These are phyloP conservation scores for Daubentonia madagascariensis DNA, from an alignment of 2,113 vertebrate species.

Conservation along the genomic window DNA sequence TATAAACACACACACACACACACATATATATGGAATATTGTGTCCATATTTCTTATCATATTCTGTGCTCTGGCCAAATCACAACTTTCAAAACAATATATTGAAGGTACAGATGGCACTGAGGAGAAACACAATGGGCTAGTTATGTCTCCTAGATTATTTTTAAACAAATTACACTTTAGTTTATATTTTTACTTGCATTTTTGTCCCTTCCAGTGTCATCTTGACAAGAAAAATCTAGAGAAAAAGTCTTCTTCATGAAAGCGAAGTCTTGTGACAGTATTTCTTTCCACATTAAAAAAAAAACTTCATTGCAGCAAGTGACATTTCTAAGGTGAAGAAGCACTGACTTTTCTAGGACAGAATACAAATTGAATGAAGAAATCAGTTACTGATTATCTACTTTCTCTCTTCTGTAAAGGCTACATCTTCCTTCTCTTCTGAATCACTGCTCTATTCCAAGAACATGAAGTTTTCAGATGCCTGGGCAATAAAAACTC, in stretches of 20 bases:
- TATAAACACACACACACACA: too few relatives aligned
- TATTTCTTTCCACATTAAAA: not conserved
- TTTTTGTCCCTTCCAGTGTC: not conserved
- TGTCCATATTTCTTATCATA: not conserved
- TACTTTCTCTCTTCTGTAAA: not conserved
- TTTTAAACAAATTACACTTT: not conserved
- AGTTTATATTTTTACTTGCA: not conserved
- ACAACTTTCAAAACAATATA: not conserved
- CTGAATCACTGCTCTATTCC: not conserved
- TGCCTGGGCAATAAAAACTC: not conserved
- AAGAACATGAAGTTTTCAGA: not conserved
- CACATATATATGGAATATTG: too few relatives aligned
- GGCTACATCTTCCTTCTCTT: not conserved
- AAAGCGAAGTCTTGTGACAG: not conserved
- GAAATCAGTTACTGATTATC: not conserved
- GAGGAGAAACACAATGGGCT: not conserved
- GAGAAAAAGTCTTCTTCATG: not conserved
- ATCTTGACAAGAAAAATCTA: not conserved
- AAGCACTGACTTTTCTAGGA: not conserved
- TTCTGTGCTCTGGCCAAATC: not conserved
- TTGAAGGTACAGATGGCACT: not conserved
- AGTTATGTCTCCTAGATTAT: not conserved
- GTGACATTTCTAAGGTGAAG: not conserved
- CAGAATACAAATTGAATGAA: not conserved
- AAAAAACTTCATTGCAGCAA: not conserved